Conservation (phyloP, 2,888 invertebrate genomes). For the Epinotia nisella region DNA sequence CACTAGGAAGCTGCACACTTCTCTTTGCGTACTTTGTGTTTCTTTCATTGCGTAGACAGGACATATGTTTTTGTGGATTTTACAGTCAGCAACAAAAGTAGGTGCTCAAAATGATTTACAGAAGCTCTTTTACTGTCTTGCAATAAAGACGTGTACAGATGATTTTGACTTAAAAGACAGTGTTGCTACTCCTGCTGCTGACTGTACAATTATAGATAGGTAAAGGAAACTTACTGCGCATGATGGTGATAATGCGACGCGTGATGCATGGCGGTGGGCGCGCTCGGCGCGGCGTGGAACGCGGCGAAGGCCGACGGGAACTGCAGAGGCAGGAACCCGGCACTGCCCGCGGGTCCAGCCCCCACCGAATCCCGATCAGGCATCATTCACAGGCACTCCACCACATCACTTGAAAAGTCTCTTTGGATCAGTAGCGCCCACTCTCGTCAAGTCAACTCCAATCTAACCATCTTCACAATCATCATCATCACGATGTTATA, state of each 20-base stretch:
- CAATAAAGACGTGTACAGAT: too few relatives aligned
- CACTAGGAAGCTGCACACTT: too few relatives aligned
- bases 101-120: too few relatives aligned
- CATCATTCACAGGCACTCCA: slow-evolving; percentile 73
- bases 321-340: slow-evolving; percentile 84
- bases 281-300: slow-evolving; percentile 86
- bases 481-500: slow-evolving; percentile 56
- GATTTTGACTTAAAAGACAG: too few relatives aligned
- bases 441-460: slow-evolving; percentile 75
- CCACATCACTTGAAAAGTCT: slow-evolving; percentile 47
- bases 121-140: too few relatives aligned
- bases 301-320: slow-evolving; percentile 85
- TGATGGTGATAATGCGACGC: slow-evolving; percentile 82
- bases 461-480: slow-evolving; percentile 65
- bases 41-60: too few relatives aligned
- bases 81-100: too few relatives aligned
- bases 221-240: slow-evolving; percentile 73
- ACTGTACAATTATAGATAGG: background rate
- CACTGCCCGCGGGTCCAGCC: slow-evolving; percentile 83
- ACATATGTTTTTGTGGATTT: too few relatives aligned
- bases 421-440: background rate
- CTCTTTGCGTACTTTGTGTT: too few relatives aligned
- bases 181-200: too few relatives aligned
- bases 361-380: slow-evolving; percentile 84
- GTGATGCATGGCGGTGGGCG: slow-evolving; percentile 85